Base-by-base conservation (phyloP, 2,797 vertebrate genomes). In the Crypturellus tataupa region DNA sequence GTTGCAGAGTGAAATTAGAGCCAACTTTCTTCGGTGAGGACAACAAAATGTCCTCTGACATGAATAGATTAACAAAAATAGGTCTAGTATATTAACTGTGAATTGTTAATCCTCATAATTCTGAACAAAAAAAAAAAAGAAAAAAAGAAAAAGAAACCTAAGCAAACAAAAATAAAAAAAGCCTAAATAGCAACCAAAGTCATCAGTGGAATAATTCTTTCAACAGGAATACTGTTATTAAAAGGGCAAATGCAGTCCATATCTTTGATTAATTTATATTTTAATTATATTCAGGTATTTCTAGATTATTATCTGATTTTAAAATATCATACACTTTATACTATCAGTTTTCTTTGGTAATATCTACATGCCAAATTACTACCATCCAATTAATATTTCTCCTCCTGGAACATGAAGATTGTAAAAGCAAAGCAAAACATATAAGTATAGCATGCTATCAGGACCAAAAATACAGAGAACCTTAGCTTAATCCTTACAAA, bases 1-100 rank as follows among this genome's bases (percentile, higher is more conserved):
- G 11, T n/a, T 77, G 33, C 40, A 67, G 79, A 94, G 27, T 47
- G 51, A 53, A 75, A 49, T 65, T 40, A 85, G 63, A 92, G 63
- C 24, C 53, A 72, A 23, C 33, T 97, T 95, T 94, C 82, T 86
- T 60, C 51, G 39, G 13, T 69, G 89, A 92, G 27, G 55, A 77
- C 42, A 93, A 88, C 4, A 92, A 87, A 94, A 65, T 51, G 8
- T 46, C 55, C 70, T 69, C n/a, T 16, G 21, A 95, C 12, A 20
- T 15, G 12, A 93, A 68, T 14, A 19, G 56, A 59, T 92, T 87
- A 55, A 65, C 44, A 65, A n/a, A 77, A 94, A 84, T 46, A 7
- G 3, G 20, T 76, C 67, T 87, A 56, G 9, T 3, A 75, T 68
- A 86, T 63, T 68, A 90, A 20, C 21, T 78, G 35, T 56, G 53